These are phyloP conservation scores for Rotaria socialis DNA, from an alignment of 2,888 invertebrate species.

Conservation along the genomic window DNA sequence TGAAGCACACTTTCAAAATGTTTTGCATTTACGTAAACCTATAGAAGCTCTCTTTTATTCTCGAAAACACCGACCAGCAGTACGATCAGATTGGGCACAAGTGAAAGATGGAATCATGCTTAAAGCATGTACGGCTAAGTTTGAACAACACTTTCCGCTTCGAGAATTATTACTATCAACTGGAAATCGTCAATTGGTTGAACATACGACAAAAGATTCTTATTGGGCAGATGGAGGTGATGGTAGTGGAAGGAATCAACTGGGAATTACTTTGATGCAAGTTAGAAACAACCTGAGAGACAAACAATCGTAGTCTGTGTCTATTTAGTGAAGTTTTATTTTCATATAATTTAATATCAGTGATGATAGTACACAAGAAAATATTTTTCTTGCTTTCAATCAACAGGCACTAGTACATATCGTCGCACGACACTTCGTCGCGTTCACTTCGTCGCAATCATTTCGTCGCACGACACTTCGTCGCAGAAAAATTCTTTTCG, in stretches of 20 bases:
- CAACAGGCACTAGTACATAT: too few relatives aligned
- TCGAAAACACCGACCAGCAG: background rate
- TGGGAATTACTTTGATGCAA: conserved; percentile 39
- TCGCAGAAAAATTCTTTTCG: too few relatives aligned
- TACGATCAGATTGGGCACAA: conserved; percentile 41
- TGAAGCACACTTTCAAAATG: too few relatives aligned
- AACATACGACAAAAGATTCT: conserved; percentile 22
- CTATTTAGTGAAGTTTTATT: too few relatives aligned
- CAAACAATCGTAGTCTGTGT: too few relatives aligned
- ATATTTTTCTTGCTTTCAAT: too few relatives aligned
- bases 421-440: too few relatives aligned
- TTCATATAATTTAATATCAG: too few relatives aligned
- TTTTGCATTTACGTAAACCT: background rate
- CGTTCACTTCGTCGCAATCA: too few relatives aligned
- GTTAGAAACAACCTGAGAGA: conserved; percentile 3
- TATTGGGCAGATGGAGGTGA: conserved; percentile 37
- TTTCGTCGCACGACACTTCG: too few relatives aligned
- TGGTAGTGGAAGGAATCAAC: conserved; percentile 37
- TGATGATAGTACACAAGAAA: too few relatives aligned
- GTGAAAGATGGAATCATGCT: conserved; percentile 41
- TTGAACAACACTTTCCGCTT: conserved; percentile 25
- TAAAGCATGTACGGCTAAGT: conserved; percentile 40
- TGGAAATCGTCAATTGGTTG: conserved; percentile 38
- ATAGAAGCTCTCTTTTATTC: conserved; percentile 29
- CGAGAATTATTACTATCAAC: conserved; percentile 37